Evolutionary conservation across 92 coral and sea anemone species (phyloP), one percentile per base, ranked within the genome.

Genomic region (Galaxea fascicularis): DNA sequence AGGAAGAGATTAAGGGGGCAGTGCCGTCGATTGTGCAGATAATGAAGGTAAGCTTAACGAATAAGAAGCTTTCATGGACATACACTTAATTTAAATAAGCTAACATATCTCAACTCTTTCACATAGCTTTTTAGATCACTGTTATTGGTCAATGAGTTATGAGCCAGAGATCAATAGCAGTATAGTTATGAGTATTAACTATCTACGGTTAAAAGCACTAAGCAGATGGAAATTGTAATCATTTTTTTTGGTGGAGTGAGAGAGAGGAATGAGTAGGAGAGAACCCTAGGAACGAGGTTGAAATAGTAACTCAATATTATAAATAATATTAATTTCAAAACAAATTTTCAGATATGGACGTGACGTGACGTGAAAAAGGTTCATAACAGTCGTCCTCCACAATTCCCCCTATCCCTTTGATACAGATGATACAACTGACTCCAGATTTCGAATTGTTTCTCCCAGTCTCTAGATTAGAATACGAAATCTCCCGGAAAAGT

Each of bases 1-100:
- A 71, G 76, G 76, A 29, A 71, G 76, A 71, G 53, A 71, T 16
- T 20, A 71, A 71, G 76, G 76, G 76, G 76, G n/a, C n/a, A 22
- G 20, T 71, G 0, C 76, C 31, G 54, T 71, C 10, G 53, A 71
- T 71, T 17, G 56, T 35, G 54, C 76, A 21, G 56, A 71, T 52
- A 35, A 71, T 71, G 51, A 29, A 71, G 76, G 76, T 71, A 71
- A 71, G 73, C 73, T 28, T 68, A 68, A 39, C 73, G n/a, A 68
- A 68, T 68, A 22, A 68, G 10, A 13, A 30, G 76, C 76, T 71
- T 71, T 35, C 31, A 71, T 71, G 56, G 31, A 71, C 35, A 14
- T 71, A 71, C 29, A 52, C 54, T 30, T 67, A 11, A 67, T 67
- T 67, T 31, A 67, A 67, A 71, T 27, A 9, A 17, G 49, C 24